Base-by-base conservation (phyloP, 2,888 invertebrate species). In the Drosophila imparisetae region DNA sequence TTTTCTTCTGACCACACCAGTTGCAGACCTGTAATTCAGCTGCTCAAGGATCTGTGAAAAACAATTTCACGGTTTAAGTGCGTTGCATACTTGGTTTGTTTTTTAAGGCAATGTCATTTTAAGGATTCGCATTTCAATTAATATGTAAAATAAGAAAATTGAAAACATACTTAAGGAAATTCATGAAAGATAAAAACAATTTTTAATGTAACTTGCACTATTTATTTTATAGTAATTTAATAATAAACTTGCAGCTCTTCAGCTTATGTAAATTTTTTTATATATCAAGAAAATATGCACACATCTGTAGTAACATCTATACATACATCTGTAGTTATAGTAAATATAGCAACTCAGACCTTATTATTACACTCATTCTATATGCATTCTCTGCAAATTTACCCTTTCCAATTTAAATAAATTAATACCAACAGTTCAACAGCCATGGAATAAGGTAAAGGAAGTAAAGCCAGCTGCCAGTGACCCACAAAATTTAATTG, bases 1-100 rank as follows among this genome's bases (percentile, higher is more conserved):
- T 58, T 70, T 48, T 36, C 52, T 71, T 78, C 38, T 75, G 78
- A 73, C 78, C 75, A 72, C 72, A 78, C 68, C 71, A 78, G 81
- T 75, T 78, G 68, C 78, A 48, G 30, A 42, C 18, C 60, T 66
- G 63, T 45, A 49, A 66, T 66, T 77, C 63, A 55, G 49, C 38
- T 55, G 24, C 34, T 58, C 29, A 63, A 69, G 66, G 54, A 62
- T n/a, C 40, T n/a, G 55, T 24, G 10, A n/a, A 50, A 59, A 57
- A 55, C 29, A 34, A 42, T 59, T 38, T 59, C 30, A 30, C 15
- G n/a, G 27, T 11, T 53, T 38, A 27, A 59, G 40, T 60, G 50
- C 18, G 24, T 32, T 45, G 58, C 40, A 52, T 32, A 15, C 30
- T 27, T 24, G 10, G 11, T 27, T 52, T 36, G 18, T 10, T 38